Base-by-base conservation (phyloP, 2,113 vertebrate genomes). In the Saimiri boliviensis region DNA sequence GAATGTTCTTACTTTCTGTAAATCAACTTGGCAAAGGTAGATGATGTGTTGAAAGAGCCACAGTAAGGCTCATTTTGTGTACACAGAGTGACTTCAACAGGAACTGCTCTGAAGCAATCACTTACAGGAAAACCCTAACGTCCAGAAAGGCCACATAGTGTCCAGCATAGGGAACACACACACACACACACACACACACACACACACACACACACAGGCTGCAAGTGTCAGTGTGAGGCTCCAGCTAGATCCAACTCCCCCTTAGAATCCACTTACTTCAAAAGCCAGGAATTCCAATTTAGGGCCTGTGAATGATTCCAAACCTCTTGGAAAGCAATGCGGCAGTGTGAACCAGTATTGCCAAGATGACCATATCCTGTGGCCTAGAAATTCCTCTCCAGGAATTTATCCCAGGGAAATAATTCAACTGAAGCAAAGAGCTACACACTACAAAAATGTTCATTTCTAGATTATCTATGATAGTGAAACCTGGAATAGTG, bases 331-430 rank as follows among this genome's bases (percentile, higher is more conserved):
- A 95, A 94, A 96, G 89, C 83, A 89, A 60, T 56, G 77, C 25
- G 30, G 56, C 73, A 54, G 45, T n/a, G 16, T 70, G 92, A 96
- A 93, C 30, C 56, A 7, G 21, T 74, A n/a, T n/a, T 8, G 0
- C 86, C 58, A 94, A 93, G 35, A 89, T 52, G 47, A 76, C 54
- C 30, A 14, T 66, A 66, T 52, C 25, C 12, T 73, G 49, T 85
- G 49, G 66, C 56, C 74, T 94, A 94, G 52, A 96, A 93, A 94
- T 56, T 95, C 58, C 52, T 80, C 73, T 91, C 70, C 21, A 96
- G 81, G 54, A 81, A 81, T 94, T 70, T 87, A 89, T 83, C 35
- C 45, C 79, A 82, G 89, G 74, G 85, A 94, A 93, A 37, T 82
- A 87, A 86, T 86, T 42, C 82, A 93, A 74, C 4, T 49, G 49